These are phyloP conservation scores for Hemiprocne comata DNA, from an alignment of 2,113 vertebrate species.

Conservation along the genomic window DNA sequence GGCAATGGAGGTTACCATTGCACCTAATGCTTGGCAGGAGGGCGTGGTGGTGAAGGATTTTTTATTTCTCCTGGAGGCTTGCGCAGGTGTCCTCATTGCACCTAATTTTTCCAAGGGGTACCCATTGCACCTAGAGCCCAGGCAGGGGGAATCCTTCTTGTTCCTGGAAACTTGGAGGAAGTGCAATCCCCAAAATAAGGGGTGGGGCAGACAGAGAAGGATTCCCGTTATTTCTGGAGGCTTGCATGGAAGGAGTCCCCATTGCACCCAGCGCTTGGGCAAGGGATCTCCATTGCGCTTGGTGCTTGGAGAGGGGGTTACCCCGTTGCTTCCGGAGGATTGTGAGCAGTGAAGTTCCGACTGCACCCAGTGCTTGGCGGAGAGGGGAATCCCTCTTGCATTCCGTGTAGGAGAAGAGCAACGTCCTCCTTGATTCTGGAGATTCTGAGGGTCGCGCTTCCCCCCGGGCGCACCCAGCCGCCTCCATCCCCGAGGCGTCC, in stretches of 20 bases:
- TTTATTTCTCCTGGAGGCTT: not conserved
- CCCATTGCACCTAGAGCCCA: not conserved
- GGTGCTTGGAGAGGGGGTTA: not conserved
- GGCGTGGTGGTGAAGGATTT: not conserved
- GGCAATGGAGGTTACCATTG: too few species aligned
- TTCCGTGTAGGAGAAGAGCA: fast-evolving
- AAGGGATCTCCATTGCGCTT: not conserved
- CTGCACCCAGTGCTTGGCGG: fast-evolving
- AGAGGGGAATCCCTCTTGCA: fast-evolving
- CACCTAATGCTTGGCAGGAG: not conserved
- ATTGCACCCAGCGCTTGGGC: fast-evolving
- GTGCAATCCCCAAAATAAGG: not conserved
- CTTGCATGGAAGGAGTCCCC: not conserved
- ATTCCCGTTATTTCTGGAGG: not conserved
- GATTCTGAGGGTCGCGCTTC: not conserved
- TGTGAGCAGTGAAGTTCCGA: not conserved
- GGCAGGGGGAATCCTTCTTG: not conserved
- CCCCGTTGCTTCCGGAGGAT: fast-evolving
- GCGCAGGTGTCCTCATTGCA: fast-evolving
- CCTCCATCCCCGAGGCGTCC: constrained; percentile 49
- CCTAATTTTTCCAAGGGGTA: not conserved
- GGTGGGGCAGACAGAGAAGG: not conserved
- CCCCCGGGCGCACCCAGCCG: not conserved
- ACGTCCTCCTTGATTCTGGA: not conserved
- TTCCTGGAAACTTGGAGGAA: not conserved